phyloP scores from a whole-genome alignment of 1,140 invertebrate species.

The Orussus abietinus region DNA sequence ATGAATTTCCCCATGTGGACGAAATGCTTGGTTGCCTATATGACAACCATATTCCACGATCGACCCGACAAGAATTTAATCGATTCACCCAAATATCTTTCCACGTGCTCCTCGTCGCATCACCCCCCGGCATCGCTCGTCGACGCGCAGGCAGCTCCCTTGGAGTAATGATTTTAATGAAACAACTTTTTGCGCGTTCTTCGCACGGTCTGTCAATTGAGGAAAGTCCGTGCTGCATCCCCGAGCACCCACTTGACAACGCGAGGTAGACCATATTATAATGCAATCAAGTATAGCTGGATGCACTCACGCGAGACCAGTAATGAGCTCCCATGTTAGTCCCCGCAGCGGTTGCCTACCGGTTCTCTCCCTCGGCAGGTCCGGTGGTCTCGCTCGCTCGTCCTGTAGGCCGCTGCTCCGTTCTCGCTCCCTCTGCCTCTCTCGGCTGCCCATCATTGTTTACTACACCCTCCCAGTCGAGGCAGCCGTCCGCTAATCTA shows the following conservation, averaged over 20 bases:
- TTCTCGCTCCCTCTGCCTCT: too few species aligned
- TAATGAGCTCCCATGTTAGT: conserved; percentile 49
- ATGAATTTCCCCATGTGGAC: too few species aligned
- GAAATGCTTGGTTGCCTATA: too few species aligned
- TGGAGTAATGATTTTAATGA: conserved; percentile 31
- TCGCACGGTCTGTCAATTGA: conserved; percentile 31
- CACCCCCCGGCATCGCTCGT: conserved; percentile 23
- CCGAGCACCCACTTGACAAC: conserved; percentile 22
- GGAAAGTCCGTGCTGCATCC: conserved; percentile 13
- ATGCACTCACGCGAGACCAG: conserved; percentile 41
- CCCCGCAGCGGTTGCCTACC: conserved; percentile 25
- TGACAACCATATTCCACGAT: too few species aligned
- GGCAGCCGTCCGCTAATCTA: conserved; percentile 37
- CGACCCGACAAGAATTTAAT: too few species aligned
- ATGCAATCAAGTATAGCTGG: conserved; percentile 46
- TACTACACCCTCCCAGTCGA: conserved; percentile 23
- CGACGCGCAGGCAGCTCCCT: conserved; percentile 31
- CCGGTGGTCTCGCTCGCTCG: too few species aligned
- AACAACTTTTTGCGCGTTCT: conserved; percentile 29
- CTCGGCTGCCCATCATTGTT: conserved; percentile 45
- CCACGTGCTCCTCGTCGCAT: too few species aligned
- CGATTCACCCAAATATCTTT: too few species aligned
- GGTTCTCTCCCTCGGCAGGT: neutral
- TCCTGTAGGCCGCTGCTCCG: too few species aligned
- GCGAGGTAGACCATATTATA: conserved; percentile 40